Evolutionary conservation across 2,113 vertebrate species (phyloP).

Genomic region (Nyctereutes procyonoides): DNA sequence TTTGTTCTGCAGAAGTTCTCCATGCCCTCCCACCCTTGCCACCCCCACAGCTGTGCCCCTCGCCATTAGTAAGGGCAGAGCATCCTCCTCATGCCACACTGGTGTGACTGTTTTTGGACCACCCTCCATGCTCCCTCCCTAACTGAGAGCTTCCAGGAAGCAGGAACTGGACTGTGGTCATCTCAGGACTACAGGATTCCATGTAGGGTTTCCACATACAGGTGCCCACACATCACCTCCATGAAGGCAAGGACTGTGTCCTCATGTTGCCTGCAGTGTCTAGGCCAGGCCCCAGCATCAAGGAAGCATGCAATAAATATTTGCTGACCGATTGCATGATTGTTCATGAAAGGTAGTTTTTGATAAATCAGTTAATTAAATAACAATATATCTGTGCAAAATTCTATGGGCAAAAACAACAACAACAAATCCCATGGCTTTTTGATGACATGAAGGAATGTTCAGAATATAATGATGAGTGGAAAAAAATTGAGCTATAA

Average conservation of each 20-base stretch:
- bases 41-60: fast-evolving
- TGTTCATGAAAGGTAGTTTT: background rate
- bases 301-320: background rate
- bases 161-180: background rate
- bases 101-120: background rate
- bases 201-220: background rate
- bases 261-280: fast-evolving
- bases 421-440: background rate
- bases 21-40: fast-evolving
- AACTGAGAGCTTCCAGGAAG: background rate
- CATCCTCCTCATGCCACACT: fast-evolving
- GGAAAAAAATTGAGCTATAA: background rate
- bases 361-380: background rate
- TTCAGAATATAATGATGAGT: background rate
- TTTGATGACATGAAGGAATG: background rate
- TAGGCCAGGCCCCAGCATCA: background rate
- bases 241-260: background rate
- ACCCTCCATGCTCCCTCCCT: background rate
- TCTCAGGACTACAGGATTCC: background rate
- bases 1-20: background rate
- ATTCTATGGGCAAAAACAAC: background rate
- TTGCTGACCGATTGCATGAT: background rate
- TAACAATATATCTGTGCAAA: background rate
- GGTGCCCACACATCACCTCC: background rate
- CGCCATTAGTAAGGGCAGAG: background rate